Percentiles rank a stretch among this genome's conserved stretches.
Conservation (phyloP, 2,888 invertebrate species). For the Sinhomidia bicolor region DNA sequence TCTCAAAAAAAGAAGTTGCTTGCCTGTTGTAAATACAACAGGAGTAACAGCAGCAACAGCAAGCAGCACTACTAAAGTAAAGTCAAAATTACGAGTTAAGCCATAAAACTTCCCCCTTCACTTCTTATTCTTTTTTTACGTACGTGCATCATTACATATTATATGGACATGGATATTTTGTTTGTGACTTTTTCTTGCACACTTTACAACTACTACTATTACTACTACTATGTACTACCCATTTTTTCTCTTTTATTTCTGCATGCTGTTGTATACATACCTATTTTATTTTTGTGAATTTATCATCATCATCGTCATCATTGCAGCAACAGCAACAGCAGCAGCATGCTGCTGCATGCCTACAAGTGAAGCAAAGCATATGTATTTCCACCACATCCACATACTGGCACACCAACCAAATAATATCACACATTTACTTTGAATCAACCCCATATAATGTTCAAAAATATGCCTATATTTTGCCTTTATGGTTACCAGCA, state of each 20-base stretch:
- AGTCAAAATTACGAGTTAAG: constrained; percentile 22
- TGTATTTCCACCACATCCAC: too few species aligned
- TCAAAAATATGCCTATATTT: constrained; percentile 18
- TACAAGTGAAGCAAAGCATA: neutral
- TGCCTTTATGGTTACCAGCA: constrained; percentile 15
- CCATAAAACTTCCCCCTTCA: constrained; percentile 48
- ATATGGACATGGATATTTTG: constrained; percentile 36
- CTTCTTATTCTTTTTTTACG: constrained; percentile 6
- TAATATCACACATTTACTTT: too few species aligned
- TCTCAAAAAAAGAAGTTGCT: too few species aligned
- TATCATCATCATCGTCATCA: constrained; percentile 3
- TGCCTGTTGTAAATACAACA: neutral
- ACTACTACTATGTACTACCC: too few species aligned
- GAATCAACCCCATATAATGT: neutral
- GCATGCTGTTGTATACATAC: neutral
- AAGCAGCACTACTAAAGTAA: neutral
- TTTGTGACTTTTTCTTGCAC: constrained; percentile 1
- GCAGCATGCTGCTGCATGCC: neutral
- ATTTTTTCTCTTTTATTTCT: neutral
- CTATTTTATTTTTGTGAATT: constrained; percentile 52
- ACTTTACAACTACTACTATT: too few species aligned
- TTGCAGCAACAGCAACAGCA: too few species aligned
- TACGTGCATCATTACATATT: neutral
- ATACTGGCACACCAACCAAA: neutral
- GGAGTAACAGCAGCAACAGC: neutral